Evolutionary conservation across 2,888 invertebrate species (phyloP).

Genomic region (Eupsilia transversa): DNA sequence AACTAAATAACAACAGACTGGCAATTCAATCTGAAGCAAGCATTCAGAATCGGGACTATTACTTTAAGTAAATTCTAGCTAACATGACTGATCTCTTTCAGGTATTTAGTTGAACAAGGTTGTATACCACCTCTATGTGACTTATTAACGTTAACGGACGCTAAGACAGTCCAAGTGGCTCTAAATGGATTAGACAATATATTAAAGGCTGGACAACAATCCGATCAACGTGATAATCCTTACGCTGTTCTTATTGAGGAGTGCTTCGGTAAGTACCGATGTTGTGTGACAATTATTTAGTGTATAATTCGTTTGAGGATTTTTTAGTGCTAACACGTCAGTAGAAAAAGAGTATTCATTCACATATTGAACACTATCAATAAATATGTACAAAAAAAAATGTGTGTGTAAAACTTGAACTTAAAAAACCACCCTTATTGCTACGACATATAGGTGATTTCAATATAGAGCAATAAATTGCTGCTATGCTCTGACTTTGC

Average conservation of each 20-base stretch:
- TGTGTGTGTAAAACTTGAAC: background rate
- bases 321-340: background rate
- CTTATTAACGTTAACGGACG: conserved; percentile 97
- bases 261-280: conserved; percentile 94
- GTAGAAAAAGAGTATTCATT: too few species aligned
- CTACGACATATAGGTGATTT: background rate
- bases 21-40: too few species aligned
- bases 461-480: background rate
- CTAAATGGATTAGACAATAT: conserved; percentile 99
- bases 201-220: conserved; percentile 96
- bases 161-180: conserved; percentile 98
- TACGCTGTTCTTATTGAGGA: conserved; percentile 98
- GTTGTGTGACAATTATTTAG: background rate
- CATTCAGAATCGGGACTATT: too few species aligned
- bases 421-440: background rate
- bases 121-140: conserved; percentile 98
- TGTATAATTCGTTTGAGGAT: too few species aligned
- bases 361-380: too few species aligned
- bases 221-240: conserved; percentile 95
- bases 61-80: too few species aligned
- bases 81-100: conserved; percentile 67
- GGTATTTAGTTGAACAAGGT: conserved; percentile 93
- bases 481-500: background rate
- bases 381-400: too few species aligned
- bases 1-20: too few species aligned